Percentiles rank a stretch among this genome's conserved stretches.
Evolutionary conservation across 2,888 invertebrate genomes (phyloP).

Genomic region (Epirrita christyi): DNA sequence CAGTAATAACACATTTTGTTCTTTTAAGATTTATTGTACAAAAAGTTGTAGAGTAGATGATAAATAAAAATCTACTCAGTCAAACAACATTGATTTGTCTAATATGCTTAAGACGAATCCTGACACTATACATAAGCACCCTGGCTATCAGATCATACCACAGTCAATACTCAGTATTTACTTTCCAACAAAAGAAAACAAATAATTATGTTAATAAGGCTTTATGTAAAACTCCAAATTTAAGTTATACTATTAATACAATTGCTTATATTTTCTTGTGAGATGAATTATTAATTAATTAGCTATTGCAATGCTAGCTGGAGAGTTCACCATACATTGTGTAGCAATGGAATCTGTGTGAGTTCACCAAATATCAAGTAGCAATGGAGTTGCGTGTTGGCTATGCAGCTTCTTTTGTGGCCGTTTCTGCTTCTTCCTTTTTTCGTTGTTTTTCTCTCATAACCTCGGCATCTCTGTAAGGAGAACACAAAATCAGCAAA

Average conservation of each 20-base stretch:
- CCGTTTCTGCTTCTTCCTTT: slow-evolving; percentile 80
- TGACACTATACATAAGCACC: slow-evolving; percentile 46
- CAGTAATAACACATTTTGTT: slow-evolving; percentile 40
- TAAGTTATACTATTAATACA: slow-evolving; percentile 55
- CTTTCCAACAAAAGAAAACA: slow-evolving; percentile 57
- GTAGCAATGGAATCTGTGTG: slow-evolving; percentile 16
- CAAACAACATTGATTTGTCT: slow-evolving; percentile 69
- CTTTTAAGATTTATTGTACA: slow-evolving; percentile 75
- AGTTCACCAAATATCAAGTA: slow-evolving; percentile 11
- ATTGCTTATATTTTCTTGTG: slow-evolving; percentile 47
- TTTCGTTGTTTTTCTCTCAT: slow-evolving; percentile 95
- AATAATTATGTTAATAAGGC: slow-evolving; percentile 56
- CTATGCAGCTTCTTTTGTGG: slow-evolving; percentile 67
- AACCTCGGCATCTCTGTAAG: slow-evolving; percentile 92
- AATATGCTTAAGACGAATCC: slow-evolving; percentile 66
- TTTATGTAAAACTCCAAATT: slow-evolving; percentile 56
- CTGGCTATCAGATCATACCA: slow-evolving; percentile 56
- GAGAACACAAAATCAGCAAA: slow-evolving; percentile 31
- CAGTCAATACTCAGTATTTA: slow-evolving; percentile 42
- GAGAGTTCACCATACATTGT: slow-evolving; percentile 12
- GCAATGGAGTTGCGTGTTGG: slow-evolving; percentile 29
- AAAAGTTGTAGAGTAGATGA: slow-evolving; percentile 42
- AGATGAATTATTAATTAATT: slow-evolving; percentile 47
- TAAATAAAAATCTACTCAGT: slow-evolving; percentile 62
- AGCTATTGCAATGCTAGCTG: slow-evolving; percentile 48